These are phyloP conservation scores for Polyploca ridens DNA, from an alignment of 2,888 invertebrate species.

Conservation along the genomic window DNA sequence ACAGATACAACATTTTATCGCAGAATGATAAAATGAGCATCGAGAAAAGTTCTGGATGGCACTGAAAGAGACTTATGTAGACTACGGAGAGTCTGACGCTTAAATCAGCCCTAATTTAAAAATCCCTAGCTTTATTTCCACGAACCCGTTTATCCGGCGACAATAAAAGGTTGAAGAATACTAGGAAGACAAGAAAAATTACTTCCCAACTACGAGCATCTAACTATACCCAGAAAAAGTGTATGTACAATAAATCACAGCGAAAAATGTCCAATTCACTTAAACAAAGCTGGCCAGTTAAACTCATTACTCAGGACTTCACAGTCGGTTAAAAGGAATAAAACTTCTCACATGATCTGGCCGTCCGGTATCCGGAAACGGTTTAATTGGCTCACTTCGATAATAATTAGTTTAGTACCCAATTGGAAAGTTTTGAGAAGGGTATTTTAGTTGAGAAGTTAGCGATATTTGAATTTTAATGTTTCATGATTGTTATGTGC, in stretches of 20 bases:
- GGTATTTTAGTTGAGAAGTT: neutral
- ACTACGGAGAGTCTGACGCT: no score
- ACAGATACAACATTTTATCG: no score
- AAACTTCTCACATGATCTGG: constrained; percentile 10
- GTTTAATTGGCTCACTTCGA: constrained; percentile 50
- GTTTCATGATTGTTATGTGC: no score
- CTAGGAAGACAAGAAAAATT: neutral
- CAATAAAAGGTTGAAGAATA: no score
- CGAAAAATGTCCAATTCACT: neutral
- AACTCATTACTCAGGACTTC: neutral
- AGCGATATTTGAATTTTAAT: neutral
- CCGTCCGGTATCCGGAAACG: constrained; percentile 28
- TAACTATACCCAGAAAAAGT: neutral
- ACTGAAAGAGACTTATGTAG: no score
- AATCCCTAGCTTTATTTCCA: no score
- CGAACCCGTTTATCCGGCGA: no score
- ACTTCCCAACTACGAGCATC: neutral
- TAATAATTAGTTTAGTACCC: neutral
- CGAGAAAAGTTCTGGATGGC: no score
- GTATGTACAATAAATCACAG: constrained; percentile 2
- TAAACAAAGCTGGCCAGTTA: neutral
- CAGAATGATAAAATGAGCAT: no score
- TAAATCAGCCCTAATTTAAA: no score
- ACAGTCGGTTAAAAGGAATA: constrained; percentile 14
- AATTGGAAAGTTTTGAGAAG: neutral